Conservation (phyloP, 35 echinoderm and acorn worm genomes). For the Amphiura filiformis region DNA sequence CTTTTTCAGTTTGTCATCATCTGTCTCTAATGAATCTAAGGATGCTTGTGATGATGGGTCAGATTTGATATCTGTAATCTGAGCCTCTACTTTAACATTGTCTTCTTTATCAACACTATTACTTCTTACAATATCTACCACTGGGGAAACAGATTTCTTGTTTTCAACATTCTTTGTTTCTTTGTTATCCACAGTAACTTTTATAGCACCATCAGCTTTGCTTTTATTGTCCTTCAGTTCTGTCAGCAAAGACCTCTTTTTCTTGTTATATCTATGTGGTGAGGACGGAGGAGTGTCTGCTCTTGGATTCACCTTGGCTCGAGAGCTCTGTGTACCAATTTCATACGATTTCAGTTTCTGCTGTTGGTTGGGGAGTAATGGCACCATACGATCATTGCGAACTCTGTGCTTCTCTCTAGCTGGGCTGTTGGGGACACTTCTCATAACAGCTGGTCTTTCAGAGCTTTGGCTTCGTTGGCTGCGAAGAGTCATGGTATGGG, state of each 20-base stretch:
- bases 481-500: neutral
- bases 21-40: neutral
- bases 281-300: conserved; percentile 27
- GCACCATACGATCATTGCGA: conserved; percentile 43
- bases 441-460: conserved; percentile 30
- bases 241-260: conserved; percentile 20
- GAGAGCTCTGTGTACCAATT: conserved; percentile 58
- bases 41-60: neutral
- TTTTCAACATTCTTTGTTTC: neutral
- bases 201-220: neutral
- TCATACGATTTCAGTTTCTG: conserved; percentile 71
- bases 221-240: conserved; percentile 1
- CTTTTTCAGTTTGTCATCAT: neutral
- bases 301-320: conserved; percentile 58
- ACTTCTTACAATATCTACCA: neutral
- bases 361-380: conserved; percentile 24
- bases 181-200: neutral
- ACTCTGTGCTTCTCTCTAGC: conserved; percentile 75
- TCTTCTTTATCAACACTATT: conserved; percentile 8
- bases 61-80: neutral
- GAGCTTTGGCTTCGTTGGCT: conserved; percentile 63
- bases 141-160: neutral
- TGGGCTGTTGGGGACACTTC: conserved; percentile 47
- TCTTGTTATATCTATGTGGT: conserved; percentile 23
- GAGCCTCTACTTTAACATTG: neutral